These are phyloP conservation scores for Pachycephala philippinensis DNA, from an alignment of 2,113 vertebrate species.

Conservation along the genomic window DNA sequence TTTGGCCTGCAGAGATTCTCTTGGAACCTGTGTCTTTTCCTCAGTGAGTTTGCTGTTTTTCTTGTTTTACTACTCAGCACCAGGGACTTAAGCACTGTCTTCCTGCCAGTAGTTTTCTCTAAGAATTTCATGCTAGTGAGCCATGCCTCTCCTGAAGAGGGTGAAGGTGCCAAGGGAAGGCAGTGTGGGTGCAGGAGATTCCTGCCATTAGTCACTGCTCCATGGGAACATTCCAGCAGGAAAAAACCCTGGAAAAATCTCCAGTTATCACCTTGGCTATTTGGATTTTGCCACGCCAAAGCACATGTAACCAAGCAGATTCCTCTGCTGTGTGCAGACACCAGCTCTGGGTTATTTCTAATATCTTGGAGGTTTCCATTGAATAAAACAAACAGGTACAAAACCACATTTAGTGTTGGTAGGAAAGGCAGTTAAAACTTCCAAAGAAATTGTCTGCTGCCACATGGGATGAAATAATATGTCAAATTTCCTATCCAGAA, in stretches of 20 bases:
- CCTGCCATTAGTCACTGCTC: not conserved
- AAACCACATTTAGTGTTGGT: not conserved
- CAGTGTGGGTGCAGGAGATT: not conserved
- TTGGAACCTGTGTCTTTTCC: not conserved
- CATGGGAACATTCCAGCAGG: not conserved
- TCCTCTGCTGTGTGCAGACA: fast-evolving
- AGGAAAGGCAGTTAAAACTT: not conserved
- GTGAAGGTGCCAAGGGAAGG: not conserved
- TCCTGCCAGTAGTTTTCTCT: not conserved
- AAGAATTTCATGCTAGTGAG: not conserved
- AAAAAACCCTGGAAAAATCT: not conserved
- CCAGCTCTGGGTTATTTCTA: not conserved
- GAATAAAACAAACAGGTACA: not conserved
- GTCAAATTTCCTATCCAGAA: not conserved
- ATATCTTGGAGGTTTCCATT: not conserved
- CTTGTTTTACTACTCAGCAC: not conserved
- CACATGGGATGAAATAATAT: not conserved
- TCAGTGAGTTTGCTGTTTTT: not conserved
- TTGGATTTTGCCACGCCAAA: not conserved
- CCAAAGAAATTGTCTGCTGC: not conserved
- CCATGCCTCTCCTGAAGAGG: not conserved
- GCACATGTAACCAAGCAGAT: not conserved
- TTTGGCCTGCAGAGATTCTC: not conserved
- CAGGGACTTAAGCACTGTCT: not conserved
- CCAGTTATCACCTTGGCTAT: not conserved